Base-by-base conservation (phyloP, 2,888 invertebrate species). In the Temnothorax unifasciatus region DNA sequence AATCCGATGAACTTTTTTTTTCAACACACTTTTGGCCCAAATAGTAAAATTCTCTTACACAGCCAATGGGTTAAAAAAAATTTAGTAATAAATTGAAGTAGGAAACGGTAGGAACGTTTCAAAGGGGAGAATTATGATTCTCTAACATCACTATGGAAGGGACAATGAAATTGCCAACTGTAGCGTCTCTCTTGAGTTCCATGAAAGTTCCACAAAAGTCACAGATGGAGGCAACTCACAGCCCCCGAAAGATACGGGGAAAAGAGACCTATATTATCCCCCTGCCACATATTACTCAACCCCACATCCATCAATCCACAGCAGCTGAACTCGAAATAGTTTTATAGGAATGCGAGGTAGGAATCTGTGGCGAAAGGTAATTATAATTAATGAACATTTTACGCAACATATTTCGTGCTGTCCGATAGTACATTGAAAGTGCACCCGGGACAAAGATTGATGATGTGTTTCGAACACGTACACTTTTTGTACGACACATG, bases 371-470 rank as follows among this genome's bases (percentile, higher is more conserved):
- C 13, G 18, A 25, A 52, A n/a, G 9, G 15, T 41, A 52, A 76
- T 77, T 52, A 25, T 64, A 52, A 76, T 64, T 38, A 75, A 54
- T 69, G 41, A 41, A 52, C 21, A 41, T 52, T 76, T 76, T 25
- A 29, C 47, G 15, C 41, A 61, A 50, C 15, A 2, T 52, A 50
- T 29, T 34, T 59, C 13, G 13, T n/a, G 18, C 25, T n/a, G 18
- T 34, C 9, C 41, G 25, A 3, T n/a, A 44, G 34, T 34, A 34
- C 15, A 11, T 47, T 9, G 34, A 75, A 75, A 63, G 8, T 63
- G n/a, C 15, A 47, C 15, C 6, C 34, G 29, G 15, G 34, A 61
- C 29, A 34, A 75, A 63, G 29, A 68, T 76, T 5, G 38, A 69
- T 13, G 18, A 52, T 29, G 18, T 52, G 13, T 54, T 41, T 25